These are phyloP conservation scores for Prochilodus magdalenae DNA, from an alignment of 2,113 vertebrate species.

Conservation along the genomic window DNA sequence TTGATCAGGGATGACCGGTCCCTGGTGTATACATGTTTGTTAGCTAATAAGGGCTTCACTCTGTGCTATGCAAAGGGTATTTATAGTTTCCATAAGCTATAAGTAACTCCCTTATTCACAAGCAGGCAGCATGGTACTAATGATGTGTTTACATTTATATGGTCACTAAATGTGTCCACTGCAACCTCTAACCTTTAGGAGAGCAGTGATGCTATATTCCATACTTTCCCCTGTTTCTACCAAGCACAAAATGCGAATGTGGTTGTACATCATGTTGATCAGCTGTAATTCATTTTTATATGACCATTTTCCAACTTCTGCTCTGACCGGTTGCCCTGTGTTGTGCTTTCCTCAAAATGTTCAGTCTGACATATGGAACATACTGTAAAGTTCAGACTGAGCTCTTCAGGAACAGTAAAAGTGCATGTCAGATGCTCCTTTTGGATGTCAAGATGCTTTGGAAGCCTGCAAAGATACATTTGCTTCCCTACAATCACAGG, in stretches of 20 bases:
- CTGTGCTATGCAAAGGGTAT: constrained; percentile 59
- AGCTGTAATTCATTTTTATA: no score
- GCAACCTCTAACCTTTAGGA: neutral
- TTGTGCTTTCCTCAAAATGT: neutral
- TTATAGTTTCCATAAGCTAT: constrained; percentile 61
- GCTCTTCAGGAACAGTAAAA: neutral
- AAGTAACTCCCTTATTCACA: constrained; percentile 48
- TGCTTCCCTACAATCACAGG: no score
- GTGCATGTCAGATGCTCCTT: no score
- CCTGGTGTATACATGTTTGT: constrained; percentile 12
- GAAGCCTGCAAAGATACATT: neutral
- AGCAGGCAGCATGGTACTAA: constrained; percentile 56
- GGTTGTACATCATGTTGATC: no score
- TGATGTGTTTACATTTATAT: neutral
- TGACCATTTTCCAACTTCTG: no score
- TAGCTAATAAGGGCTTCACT: constrained; percentile 34
- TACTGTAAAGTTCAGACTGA: neutral
- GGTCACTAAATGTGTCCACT: neutral
- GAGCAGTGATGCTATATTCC: neutral
- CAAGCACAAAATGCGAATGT: no score
- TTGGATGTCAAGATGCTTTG: neutral
- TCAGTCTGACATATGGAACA: neutral
- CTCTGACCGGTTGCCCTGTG: neutral
- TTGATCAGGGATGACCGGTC: constrained; percentile 42
- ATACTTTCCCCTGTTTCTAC: no score